Conservation (phyloP, 1,140 invertebrate genomes). For the Lethrus apterus region DNA sequence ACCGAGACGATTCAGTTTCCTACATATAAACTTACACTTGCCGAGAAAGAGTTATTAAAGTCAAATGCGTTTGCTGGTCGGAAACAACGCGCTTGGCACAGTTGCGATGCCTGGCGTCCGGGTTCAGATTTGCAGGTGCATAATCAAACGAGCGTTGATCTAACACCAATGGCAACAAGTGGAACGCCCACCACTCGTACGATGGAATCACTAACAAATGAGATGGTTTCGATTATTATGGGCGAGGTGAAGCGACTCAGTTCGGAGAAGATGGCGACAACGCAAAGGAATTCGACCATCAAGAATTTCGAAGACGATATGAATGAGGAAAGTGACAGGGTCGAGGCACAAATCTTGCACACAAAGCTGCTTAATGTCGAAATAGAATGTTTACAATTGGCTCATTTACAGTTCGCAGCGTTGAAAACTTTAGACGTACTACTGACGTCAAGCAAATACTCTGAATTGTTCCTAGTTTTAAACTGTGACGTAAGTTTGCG, state of each 20-base stretch:
- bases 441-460: conserved; percentile 46
- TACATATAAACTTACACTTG: conserved; percentile 27
- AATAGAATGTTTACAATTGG: conserved; percentile 41
- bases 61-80: conserved; percentile 11
- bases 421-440: conserved; percentile 49
- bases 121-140: conserved; percentile 34
- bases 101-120: conserved; percentile 21
- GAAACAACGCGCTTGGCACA: conserved; percentile 19
- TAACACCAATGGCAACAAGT: conserved; percentile 2
- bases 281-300: conserved; percentile 25
- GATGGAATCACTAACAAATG: conserved; percentile 45
- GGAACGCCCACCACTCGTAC: conserved; percentile 30
- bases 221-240: conserved; percentile 47
- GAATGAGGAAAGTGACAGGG: conserved; percentile 6
- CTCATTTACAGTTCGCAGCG: conserved; percentile 50
- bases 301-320: conserved; percentile 17
- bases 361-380: conserved; percentile 42
- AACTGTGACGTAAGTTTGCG: conserved; percentile 8
- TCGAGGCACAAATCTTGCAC: conserved; percentile 29
- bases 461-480: conserved; percentile 51
- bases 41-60: conserved; percentile 31
- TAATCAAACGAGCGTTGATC: conserved; percentile 11
- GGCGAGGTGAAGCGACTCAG: conserved; percentile 42
- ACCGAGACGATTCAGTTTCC: conserved; percentile 44
- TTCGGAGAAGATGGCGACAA: conserved; percentile 30